A percentile compares a stretch with the other conserved stretches of the same genome.
Conservation (phyloP, 2,113 vertebrate genomes). For the Hypomesus transpacificus region DNA sequence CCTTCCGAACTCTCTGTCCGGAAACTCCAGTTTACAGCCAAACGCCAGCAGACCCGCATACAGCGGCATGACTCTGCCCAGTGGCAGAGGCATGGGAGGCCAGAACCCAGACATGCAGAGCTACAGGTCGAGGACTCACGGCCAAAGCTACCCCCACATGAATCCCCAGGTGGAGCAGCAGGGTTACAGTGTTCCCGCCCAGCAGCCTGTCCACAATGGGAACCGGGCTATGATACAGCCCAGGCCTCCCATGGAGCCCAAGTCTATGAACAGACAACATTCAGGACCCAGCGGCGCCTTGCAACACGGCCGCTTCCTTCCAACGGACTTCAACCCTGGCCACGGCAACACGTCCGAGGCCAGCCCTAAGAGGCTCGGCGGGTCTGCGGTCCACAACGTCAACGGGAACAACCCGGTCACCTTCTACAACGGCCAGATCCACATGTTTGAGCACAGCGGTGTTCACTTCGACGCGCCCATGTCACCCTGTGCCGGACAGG, state of each 20-base stretch:
- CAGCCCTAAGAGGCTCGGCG: slow-evolving; percentile 72
- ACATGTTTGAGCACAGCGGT: slow-evolving; percentile 82
- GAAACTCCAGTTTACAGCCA: slow-evolving; percentile 62
- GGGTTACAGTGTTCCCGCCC: slow-evolving; percentile 63
- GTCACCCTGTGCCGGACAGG: slow-evolving; percentile 68
- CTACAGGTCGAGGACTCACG: slow-evolving; percentile 72
- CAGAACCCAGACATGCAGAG: slow-evolving; percentile 70
- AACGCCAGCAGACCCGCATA: slow-evolving; percentile 55
- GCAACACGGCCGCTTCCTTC: slow-evolving; percentile 74
- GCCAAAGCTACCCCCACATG: slow-evolving; percentile 66
- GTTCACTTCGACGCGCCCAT: slow-evolving; percentile 63
- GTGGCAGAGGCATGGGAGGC: slow-evolving; percentile 54
- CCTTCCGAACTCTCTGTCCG: slow-evolving; percentile 59
- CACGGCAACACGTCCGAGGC: slow-evolving; percentile 73
- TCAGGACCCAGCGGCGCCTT: slow-evolving; percentile 60
- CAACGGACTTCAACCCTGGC: slow-evolving; percentile 54
- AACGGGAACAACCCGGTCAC: slow-evolving; percentile 71
- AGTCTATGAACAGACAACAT: slow-evolving; percentile 67
- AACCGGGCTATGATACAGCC: slow-evolving; percentile 76
- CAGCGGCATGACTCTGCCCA: slow-evolving; percentile 49
- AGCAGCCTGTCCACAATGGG: slow-evolving; percentile 63
- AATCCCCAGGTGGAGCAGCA: slow-evolving; percentile 65
- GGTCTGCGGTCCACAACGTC: slow-evolving; percentile 49
- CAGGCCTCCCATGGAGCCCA: slow-evolving; percentile 80
- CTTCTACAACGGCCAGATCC: slow-evolving; percentile 88